These are phyloP conservation scores for Drosophila trapezifrons DNA, from an alignment of 1,140 invertebrate genomes.

Conservation along the genomic window DNA sequence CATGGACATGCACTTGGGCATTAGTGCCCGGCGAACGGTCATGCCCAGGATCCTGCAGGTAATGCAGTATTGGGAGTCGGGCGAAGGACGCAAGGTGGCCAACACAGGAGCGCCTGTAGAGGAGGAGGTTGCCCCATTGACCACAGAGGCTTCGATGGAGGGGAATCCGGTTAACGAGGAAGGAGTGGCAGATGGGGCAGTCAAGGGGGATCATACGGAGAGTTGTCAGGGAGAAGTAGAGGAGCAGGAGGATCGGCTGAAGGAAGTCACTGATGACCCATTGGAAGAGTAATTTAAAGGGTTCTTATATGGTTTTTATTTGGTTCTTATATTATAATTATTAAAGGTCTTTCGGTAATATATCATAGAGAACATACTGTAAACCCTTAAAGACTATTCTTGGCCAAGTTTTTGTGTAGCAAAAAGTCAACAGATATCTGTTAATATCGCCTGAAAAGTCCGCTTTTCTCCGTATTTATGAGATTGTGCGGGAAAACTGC, in stretches of 20 bases:
- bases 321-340: too few relatives aligned
- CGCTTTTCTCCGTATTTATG: constrained; percentile 21
- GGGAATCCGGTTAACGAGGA: too few relatives aligned
- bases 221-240: not conserved
- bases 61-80: constrained; percentile 63
- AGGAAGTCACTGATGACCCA: not conserved
- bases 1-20: constrained; percentile 87
- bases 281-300: not conserved
- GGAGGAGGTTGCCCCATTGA: not conserved
- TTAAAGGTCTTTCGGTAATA: not conserved
- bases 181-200: not conserved
- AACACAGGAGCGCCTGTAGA: not conserved
- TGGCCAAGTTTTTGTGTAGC: not conserved
- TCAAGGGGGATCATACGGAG: not conserved
- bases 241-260: not conserved
- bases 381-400: not conserved
- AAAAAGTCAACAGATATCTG: constrained; percentile 6
- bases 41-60: constrained; percentile 84
- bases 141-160: not conserved
- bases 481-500: constrained; percentile 19
- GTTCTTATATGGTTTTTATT: too few relatives aligned
- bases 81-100: not conserved
- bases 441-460: constrained; percentile 9
- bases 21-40: constrained; percentile 85
- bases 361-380: not conserved